Evolutionary conservation across 2,888 invertebrate genomes (phyloP).

Genomic region (Anthoptus insignis): DNA sequence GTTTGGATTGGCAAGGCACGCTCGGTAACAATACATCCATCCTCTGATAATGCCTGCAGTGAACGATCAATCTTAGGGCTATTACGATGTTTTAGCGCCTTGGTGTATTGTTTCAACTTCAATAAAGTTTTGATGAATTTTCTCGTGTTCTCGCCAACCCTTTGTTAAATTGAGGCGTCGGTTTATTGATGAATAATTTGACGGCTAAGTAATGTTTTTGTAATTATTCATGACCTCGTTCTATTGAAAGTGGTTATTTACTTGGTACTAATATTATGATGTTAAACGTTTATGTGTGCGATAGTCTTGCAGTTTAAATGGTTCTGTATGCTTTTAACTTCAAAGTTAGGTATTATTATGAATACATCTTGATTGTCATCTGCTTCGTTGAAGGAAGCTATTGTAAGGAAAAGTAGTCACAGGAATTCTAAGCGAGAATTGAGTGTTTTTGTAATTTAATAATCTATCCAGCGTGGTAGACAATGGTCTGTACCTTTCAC

Average conservation of each 20-base stretch:
- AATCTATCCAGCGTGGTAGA: too few species aligned
- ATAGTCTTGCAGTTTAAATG: too few species aligned
- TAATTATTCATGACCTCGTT: conserved; percentile 70
- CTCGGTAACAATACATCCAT: conserved; percentile 65
- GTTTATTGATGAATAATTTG: conserved; percentile 84
- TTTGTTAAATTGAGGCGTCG: conserved; percentile 77
- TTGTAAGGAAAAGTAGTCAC: too few species aligned
- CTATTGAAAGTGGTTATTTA: conserved; percentile 50
- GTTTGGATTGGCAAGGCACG: conserved; percentile 58
- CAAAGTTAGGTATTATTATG: too few species aligned
- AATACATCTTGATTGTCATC: too few species aligned
- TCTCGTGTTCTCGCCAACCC: conserved; percentile 73
- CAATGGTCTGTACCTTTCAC: too few species aligned
- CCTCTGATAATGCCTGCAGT: conserved; percentile 70
- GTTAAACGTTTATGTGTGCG: too few species aligned
- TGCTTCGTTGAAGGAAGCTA: too few species aligned
- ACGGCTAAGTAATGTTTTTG: conserved; percentile 66
- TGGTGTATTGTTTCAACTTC: conserved; percentile 85
- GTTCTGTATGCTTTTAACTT: too few species aligned
- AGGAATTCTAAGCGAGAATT: too few species aligned
- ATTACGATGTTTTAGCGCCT: conserved; percentile 85
- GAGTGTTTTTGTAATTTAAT: too few species aligned
- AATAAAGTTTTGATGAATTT: conserved; percentile 87
- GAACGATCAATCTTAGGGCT: conserved; percentile 83
- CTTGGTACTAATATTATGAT: conserved; percentile 32